A percentile compares a stretch with the other conserved stretches of the same genome.
phyloP scores from a whole-genome alignment of 1,140 invertebrate species.

The Drosophila cardini region DNA sequence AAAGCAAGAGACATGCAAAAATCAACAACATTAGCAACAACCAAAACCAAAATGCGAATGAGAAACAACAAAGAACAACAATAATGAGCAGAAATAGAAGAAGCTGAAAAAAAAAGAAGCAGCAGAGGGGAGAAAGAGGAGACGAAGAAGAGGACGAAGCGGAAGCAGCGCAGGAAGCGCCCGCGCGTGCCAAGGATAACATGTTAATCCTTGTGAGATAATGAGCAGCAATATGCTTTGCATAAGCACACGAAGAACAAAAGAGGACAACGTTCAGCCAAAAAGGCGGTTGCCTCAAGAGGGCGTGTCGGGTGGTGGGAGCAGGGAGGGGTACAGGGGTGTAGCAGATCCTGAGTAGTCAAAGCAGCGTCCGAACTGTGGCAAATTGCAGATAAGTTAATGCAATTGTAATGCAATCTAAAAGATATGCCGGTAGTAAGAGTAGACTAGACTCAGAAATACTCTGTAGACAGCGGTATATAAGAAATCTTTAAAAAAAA shows the following conservation, averaged over 20 bases:
- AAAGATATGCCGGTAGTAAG: neutral
- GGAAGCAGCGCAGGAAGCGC: conserved; percentile 26
- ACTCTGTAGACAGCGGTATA: neutral
- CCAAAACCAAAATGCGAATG: neutral
- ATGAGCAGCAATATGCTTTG: conserved; percentile 79
- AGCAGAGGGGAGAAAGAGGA: too few species aligned
- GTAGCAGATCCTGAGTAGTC: too few species aligned
- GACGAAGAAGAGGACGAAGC: too few species aligned
- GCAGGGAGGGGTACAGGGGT: neutral
- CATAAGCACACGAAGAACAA: conserved; percentile 55
- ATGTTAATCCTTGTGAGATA: conserved; percentile 78
- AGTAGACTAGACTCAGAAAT: neutral
- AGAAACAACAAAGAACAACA: conserved; percentile 1
- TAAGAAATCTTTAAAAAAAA: too few species aligned
- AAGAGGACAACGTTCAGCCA: neutral
- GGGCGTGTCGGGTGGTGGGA: too few species aligned
- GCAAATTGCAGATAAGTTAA: conserved; percentile 29
- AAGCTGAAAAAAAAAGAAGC: too few species aligned
- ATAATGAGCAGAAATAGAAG: conserved; percentile 16
- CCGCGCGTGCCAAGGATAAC: conserved; percentile 75
- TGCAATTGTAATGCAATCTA: conserved; percentile 4
- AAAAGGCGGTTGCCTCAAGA: neutral
- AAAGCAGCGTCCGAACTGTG: conserved; percentile 1
- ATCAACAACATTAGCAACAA: conserved; percentile 56
- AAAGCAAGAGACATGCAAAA: conserved; percentile 65